Evolutionary conservation across 2,113 vertebrate genomes (phyloP).

Genomic region (Leiothrix lutea): DNA sequence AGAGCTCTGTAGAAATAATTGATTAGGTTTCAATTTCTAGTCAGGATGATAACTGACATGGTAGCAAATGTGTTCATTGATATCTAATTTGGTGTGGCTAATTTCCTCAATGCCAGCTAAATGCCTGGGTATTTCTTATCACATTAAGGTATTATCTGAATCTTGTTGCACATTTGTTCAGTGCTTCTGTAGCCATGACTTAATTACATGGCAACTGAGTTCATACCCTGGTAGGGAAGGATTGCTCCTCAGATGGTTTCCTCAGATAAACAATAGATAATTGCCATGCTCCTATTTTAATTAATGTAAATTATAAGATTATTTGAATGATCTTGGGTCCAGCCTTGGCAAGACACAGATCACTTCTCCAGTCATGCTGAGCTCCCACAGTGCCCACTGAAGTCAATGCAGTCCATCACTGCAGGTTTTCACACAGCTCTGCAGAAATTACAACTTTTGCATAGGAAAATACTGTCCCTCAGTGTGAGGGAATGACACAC

Average conservation of each 20-base stretch:
- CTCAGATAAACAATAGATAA: conserved; percentile 25
- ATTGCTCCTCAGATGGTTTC: background rate
- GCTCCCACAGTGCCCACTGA: fast-evolving
- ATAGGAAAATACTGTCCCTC: background rate
- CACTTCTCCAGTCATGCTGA: background rate
- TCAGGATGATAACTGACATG: background rate
- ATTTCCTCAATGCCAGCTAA: conserved; percentile 26
- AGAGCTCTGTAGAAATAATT: conserved; percentile 8
- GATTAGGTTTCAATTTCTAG: background rate
- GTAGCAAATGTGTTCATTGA: background rate
- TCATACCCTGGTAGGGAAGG: background rate
- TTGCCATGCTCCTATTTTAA: background rate
- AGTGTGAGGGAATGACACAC: background rate
- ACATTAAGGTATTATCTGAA: background rate
- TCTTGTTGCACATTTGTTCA: conserved; percentile 15
- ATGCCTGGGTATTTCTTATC: background rate
- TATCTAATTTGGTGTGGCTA: conserved; percentile 38
- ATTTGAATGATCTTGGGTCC: background rate
- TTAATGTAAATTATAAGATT: background rate
- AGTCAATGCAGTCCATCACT: background rate
- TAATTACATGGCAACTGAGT: conserved; percentile 21
- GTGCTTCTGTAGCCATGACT: background rate
- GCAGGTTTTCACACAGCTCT: background rate
- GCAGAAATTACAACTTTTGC: background rate
- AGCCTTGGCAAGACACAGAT: background rate